Conservation (phyloP, 37 sponge, comb jelly and placozoan genomes). For the Aplysina aerophoba region DNA sequence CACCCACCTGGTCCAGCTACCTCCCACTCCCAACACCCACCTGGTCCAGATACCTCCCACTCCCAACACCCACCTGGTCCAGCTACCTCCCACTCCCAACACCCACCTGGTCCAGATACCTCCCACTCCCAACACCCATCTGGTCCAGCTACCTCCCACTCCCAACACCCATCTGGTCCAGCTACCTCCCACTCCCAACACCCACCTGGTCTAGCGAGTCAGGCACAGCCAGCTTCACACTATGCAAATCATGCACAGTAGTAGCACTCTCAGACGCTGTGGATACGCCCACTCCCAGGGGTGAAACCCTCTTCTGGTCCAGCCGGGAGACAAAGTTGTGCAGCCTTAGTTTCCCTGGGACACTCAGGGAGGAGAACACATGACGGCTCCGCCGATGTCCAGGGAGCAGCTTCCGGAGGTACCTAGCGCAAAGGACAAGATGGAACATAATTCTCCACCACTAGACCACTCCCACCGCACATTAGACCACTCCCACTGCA, state of each 20-base stretch:
- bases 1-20: too few relatives aligned
- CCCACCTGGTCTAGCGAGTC: not conserved
- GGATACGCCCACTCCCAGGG: not conserved
- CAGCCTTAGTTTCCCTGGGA: not conserved
- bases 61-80: too few relatives aligned
- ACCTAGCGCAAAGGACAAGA: not conserved
- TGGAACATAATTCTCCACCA: too few relatives aligned
- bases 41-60: too few relatives aligned
- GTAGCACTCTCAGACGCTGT: not conserved
- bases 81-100: too few relatives aligned
- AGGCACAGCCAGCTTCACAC: not conserved
- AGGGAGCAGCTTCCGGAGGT: slow-evolving; percentile 25
- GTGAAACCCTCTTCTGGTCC: not conserved
- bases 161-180: too few relatives aligned
- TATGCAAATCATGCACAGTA: not conserved
- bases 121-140: too few relatives aligned
- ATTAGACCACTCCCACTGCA: too few relatives aligned
- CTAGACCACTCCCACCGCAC: not conserved
- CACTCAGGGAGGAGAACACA: not conserved
- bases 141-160: too few relatives aligned
- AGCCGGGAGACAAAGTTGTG: not conserved
- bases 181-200: not conserved
- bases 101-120: too few relatives aligned
- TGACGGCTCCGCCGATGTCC: not conserved
- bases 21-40: too few relatives aligned